Evolutionary conservation across 2,888 invertebrate genomes (phyloP).

Genomic region (Drosophila eohydei): DNA sequence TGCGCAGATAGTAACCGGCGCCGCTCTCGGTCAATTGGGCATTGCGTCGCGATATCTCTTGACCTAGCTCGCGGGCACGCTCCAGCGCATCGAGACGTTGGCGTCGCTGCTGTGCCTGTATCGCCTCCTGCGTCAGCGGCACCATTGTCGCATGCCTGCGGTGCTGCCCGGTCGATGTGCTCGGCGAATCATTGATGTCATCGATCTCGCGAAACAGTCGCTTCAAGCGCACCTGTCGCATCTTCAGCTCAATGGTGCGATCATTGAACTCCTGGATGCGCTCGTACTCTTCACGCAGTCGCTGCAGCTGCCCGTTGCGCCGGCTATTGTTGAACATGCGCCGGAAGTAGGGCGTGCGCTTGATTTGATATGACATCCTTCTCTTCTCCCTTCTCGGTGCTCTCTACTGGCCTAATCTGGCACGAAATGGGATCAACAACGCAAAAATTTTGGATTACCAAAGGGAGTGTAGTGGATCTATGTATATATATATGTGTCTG

Average conservation of each 20-base stretch:
- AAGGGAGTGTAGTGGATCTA: not conserved
- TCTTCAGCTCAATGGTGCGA: constrained; percentile 74
- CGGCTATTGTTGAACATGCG: constrained; percentile 69
- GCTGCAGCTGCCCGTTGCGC: constrained; percentile 75
- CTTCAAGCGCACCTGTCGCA: constrained; percentile 77
- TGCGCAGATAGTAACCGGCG: constrained; percentile 29
- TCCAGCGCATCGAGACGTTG: constrained; percentile 61
- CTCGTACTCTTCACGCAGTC: constrained; percentile 77
- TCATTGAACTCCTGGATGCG: constrained; percentile 77
- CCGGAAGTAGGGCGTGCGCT: constrained; percentile 72
- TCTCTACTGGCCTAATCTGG: not conserved
- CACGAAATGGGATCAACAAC: constrained; percentile 2
- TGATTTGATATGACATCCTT: constrained; percentile 76
- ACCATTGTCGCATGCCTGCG: constrained; percentile 1
- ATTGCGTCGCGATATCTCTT: constrained; percentile 71
- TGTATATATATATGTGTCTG: not conserved
- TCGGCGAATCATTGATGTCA: constrained; percentile 64
- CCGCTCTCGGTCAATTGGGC: constrained; percentile 47
- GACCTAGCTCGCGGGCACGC: constrained; percentile 68
- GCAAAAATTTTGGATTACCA: constrained; percentile 2
- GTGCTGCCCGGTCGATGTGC: not conserved
- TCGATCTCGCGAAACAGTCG: constrained; percentile 78
- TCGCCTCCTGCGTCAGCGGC: constrained; percentile 23
- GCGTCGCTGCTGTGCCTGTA: constrained; percentile 31
- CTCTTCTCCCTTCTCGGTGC: not conserved